Base-by-base conservation (phyloP, 2,888 invertebrate genomes). In the Linnaemya tessellans region DNA sequence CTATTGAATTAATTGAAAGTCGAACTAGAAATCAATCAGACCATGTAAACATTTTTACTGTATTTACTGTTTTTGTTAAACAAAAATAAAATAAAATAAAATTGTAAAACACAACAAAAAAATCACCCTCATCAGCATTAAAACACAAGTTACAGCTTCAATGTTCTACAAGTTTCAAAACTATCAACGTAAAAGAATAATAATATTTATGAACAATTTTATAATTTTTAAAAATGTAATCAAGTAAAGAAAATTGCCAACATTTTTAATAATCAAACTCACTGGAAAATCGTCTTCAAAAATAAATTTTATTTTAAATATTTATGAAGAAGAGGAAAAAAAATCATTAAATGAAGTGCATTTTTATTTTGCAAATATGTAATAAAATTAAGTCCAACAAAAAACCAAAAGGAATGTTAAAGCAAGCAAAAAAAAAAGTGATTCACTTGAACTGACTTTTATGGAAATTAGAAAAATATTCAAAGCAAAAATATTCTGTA, bases 401-500 rank as follows among this genome's bases (percentile, higher is more conserved):
- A 30, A 3, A 30, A 30, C n/a, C n/a, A 56, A 56, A 25, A 25
- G 1, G 4, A 22, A 20, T 51, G 11, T 51, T 11, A 51, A 51
- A 22, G 51, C 15, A 51, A 20, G 3, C 18, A 20, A 18, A 20
- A 51, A 20, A 11, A 22, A 10, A 51, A 51, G 5, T 51, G 15
- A 51, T 51, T 10, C 20, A 11, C 10, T 20, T 20, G 11, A 51
- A 51, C 20, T 11, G 51, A 51, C 2, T 22, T 20, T 51, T 51
- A 20, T 51, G 46, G 3, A 46, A 46, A 51, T 51, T 9, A 9
- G 10, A 11, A 51, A 51, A 51, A 46, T 46, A 46, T 46, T 46
- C 46, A 20, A 65, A 65, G n/a, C 9, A n/a, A n/a, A n/a, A n/a
- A n/a, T n/a, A n/a, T 46, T 46, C 15, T 70, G 20, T 70, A 20